Percentiles rank a stretch among this genome's conserved stretches.
Evolutionary conservation across 2,113 vertebrate species (phyloP).

Genomic region (Dromas ardeola): DNA sequence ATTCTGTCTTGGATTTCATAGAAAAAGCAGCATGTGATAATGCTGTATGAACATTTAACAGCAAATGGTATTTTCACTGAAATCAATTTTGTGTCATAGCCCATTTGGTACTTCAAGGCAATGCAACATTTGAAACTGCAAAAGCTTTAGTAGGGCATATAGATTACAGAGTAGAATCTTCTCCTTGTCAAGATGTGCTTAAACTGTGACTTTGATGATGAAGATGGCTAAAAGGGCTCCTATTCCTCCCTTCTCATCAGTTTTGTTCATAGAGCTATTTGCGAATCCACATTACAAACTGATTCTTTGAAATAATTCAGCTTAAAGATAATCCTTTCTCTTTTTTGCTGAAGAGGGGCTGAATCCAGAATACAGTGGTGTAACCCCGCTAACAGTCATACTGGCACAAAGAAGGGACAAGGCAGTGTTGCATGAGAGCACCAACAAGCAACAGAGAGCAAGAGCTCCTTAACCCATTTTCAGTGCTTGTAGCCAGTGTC

Average conservation of each 20-base stretch:
- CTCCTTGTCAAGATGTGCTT: neutral
- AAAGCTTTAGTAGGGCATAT: neutral
- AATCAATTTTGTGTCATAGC: neutral
- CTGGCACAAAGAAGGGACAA: neutral
- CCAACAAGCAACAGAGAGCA: neutral
- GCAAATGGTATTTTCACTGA: neutral
- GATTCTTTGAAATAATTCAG: neutral
- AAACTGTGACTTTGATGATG: neutral
- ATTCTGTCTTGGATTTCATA: neutral
- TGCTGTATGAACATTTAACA: neutral
- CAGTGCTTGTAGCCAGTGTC: neutral
- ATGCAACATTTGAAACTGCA: neutral
- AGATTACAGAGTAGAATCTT: neutral
- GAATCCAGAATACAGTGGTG: neutral
- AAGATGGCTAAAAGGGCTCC: neutral
- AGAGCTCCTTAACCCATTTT: neutral
- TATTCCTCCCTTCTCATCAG: neutral
- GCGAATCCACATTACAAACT: neutral
- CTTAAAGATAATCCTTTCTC: neutral
- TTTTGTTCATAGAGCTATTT: neutral
- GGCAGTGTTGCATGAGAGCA: neutral
- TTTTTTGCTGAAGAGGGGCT: neutral
- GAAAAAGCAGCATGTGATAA: neutral
- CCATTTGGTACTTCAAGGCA: neutral
- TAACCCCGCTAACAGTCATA: neutral